Conservation (phyloP, 2,888 invertebrate genomes). For the Epistrophe eligans region DNA sequence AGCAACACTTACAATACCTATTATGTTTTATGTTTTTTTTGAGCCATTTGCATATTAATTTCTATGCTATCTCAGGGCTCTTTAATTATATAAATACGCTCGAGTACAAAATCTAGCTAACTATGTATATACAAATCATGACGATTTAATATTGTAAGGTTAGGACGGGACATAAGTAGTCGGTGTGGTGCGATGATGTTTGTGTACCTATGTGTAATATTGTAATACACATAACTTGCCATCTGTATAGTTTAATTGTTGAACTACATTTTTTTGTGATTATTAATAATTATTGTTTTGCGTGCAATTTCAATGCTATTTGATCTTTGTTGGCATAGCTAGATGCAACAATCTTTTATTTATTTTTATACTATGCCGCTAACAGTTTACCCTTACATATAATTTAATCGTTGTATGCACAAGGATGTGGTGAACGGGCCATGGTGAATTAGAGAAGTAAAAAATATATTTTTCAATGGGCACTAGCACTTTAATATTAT, state of each 20-base stretch:
- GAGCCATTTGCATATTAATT: too few species aligned
- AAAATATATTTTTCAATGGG: conserved; percentile 1
- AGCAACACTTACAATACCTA: too few species aligned
- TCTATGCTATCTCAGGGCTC: too few species aligned
- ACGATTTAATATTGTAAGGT: too few species aligned
- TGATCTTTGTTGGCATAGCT: not conserved
- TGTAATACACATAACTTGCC: conserved; percentile 30
- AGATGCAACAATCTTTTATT: conserved; percentile 47
- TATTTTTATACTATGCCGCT: conserved; percentile 37
- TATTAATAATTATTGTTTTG: conserved; percentile 14
- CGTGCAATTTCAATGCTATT: not conserved
- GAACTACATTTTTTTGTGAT: conserved; percentile 38
- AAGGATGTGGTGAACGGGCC: conserved; percentile 54
- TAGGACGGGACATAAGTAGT: too few species aligned
- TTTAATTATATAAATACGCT: conserved; percentile 35
- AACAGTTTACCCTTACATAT: conserved; percentile 41
- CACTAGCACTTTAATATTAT: not conserved
- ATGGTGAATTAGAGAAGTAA: not conserved
- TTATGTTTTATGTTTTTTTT: too few species aligned
- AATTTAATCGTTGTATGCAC: conserved; percentile 45
- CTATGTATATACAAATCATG: too few species aligned
- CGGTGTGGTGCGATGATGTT: conserved; percentile 15
- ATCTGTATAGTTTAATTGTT: conserved; percentile 46
- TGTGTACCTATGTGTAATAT: too few species aligned
- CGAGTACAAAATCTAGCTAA: too few species aligned